Evolutionary conservation across 2,888 invertebrate species (phyloP).

Genomic region (Brachyptera risi): DNA sequence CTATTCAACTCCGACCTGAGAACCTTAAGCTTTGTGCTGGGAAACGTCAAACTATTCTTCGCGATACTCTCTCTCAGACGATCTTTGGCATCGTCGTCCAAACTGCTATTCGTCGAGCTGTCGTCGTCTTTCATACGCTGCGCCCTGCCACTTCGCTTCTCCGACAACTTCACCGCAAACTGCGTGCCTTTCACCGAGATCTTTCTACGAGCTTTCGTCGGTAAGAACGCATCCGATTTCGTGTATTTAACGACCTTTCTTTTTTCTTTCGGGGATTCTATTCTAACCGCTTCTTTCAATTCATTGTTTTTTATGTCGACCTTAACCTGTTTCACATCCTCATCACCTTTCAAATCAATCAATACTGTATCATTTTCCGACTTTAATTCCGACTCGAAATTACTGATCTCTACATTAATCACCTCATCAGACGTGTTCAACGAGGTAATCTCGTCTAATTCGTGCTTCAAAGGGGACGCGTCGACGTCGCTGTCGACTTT

Average conservation of each 20-base stretch:
- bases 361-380: neutral
- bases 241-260: constrained; percentile 7
- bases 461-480: neutral
- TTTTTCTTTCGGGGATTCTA: constrained; percentile 2
- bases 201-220: constrained; percentile 7
- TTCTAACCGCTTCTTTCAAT: neutral
- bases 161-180: constrained; percentile 23
- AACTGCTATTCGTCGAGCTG: constrained; percentile 24
- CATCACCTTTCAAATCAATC: too few relatives aligned
- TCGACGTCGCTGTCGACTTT: neutral
- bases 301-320: neutral
- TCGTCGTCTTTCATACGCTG: constrained; percentile 23
- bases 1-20: constrained; percentile 20
- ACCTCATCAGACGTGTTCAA: neutral
- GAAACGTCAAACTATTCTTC: neutral
- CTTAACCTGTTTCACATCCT: neutral
- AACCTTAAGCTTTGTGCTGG: constrained; percentile 6
- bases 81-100: constrained; percentile 27
- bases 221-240: neutral
- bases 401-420: neutral
- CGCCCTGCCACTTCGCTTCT: constrained; percentile 30
- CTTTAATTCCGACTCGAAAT: neutral
- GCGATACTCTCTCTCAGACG: neutral
- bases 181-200: constrained; percentile 19
- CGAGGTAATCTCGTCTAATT: neutral